Conservation (phyloP, 1,140 invertebrate species). For the Mesaphorura yosii region DNA sequence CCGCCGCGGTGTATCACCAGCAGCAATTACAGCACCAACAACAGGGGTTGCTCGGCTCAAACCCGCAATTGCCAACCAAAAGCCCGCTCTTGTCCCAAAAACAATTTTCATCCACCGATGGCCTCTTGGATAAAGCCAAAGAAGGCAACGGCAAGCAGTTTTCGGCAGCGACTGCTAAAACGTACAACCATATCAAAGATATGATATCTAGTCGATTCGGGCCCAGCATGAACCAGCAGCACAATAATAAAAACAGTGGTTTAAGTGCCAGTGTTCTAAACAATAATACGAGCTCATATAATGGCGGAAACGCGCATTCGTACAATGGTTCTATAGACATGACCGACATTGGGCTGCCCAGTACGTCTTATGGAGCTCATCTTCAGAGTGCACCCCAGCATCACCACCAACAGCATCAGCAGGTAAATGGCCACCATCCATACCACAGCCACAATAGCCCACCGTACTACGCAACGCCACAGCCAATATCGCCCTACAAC, state of each 20-base stretch:
- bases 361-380: background rate
- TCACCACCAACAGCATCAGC: background rate
- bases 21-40: slow-evolving; percentile 4
- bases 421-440: background rate
- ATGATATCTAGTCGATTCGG: slow-evolving; percentile 71
- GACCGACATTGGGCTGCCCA: slow-evolving; percentile 3
- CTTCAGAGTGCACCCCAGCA: background rate
- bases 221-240: too few species aligned
- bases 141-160: slow-evolving; percentile 34
- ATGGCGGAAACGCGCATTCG: background rate
- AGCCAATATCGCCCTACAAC: background rate
- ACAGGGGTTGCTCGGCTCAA: slow-evolving; percentile 11
- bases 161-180: slow-evolving; percentile 49
- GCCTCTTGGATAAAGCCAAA: slow-evolving; percentile 20
- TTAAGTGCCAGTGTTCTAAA: slow-evolving; percentile 4
- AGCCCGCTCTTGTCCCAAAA: slow-evolving; percentile 24
- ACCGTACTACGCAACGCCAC: background rate
- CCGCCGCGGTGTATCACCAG: background rate
- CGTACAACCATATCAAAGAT: slow-evolving; percentile 70
- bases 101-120: slow-evolving; percentile 12
- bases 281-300: slow-evolving; percentile 2
- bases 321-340: background rate
- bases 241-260: slow-evolving; percentile 34
- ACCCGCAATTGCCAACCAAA: slow-evolving; percentile 16
- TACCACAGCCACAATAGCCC: background rate